Percentiles rank a stretch among this genome's conserved stretches.
Conservation (phyloP, 2,113 vertebrate genomes). For the Otolemur garnettii region DNA sequence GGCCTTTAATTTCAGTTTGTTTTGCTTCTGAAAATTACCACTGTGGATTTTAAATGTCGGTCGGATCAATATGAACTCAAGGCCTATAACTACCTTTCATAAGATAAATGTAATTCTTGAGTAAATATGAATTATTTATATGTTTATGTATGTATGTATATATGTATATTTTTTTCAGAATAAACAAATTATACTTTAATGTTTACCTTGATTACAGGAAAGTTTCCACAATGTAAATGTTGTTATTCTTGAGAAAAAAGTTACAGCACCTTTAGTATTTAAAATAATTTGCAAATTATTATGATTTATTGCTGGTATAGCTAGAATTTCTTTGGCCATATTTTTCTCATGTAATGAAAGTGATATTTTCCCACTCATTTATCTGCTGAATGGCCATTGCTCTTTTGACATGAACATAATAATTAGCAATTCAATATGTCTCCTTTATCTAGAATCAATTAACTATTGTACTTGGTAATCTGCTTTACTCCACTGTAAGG, state of each 20-base stretch:
- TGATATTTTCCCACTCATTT: slow-evolving; percentile 51
- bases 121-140: not conserved
- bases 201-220: slow-evolving; percentile 18
- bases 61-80: slow-evolving; percentile 54
- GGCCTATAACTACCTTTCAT: not conserved
- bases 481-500: slow-evolving; percentile 60
- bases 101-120: slow-evolving; percentile 50
- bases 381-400: slow-evolving; percentile 47
- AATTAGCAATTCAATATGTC: slow-evolving; percentile 73
- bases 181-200: slow-evolving; percentile 45
- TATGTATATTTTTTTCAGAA: not conserved
- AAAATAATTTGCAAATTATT: slow-evolving; percentile 49
- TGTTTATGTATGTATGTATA: not conserved
- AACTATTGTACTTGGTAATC: slow-evolving; percentile 71
- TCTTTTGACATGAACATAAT: slow-evolving; percentile 54
- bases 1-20: slow-evolving; percentile 5
- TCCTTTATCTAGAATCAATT: slow-evolving; percentile 78
- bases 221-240: not conserved
- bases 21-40: slow-evolving; percentile 58
- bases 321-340: slow-evolving; percentile 51
- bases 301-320: slow-evolving; percentile 41
- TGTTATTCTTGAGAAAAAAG: not conserved
- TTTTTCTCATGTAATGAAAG: slow-evolving; percentile 67
- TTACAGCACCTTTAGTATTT: not conserved
- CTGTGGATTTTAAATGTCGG: not conserved